phyloP scores from a whole-genome alignment of 2,113 vertebrate species.

The Coracopsis vasa region DNA sequence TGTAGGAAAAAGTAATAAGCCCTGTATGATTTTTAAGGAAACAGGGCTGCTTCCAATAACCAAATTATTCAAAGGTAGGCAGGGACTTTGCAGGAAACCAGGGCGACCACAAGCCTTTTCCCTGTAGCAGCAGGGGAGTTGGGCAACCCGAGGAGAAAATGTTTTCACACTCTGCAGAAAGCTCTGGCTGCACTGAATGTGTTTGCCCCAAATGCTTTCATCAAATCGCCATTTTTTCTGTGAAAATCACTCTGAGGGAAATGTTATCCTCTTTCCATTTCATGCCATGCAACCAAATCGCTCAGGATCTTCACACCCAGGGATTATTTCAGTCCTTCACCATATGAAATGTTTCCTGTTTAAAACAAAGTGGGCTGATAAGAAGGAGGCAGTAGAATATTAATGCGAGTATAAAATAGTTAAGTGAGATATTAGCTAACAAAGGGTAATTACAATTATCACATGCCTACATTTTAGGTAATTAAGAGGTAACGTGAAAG shows the following conservation, averaged over 20 bases:
- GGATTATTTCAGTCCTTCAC: conserved; percentile 46
- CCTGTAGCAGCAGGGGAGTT: not conserved
- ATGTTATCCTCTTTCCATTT: conserved; percentile 23
- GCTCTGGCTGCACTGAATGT: not conserved
- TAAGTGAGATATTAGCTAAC: not conserved
- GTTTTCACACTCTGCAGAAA: not conserved
- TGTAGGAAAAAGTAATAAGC: not conserved
- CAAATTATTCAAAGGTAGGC: not conserved
- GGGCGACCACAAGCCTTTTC: not conserved
- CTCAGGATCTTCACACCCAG: conserved; percentile 43
- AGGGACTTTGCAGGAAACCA: not conserved
- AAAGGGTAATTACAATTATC: not conserved
- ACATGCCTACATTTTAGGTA: not conserved
- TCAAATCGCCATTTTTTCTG: not conserved
- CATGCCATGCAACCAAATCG: not conserved
- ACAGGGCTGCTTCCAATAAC: not conserved
- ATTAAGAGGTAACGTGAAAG: not conserved
- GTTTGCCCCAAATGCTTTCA: conserved; percentile 6
- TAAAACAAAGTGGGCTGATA: conserved; percentile 41
- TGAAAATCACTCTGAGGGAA: conserved; percentile 9
- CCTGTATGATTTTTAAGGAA: not conserved
- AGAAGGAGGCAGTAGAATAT: conserved; percentile 5
- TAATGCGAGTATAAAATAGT: not conserved
- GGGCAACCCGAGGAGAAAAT: not conserved
- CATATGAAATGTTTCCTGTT: conserved; percentile 59